Conservation (phyloP, 2,797 vertebrate species). For the Arnoldichthys spilopterus region DNA sequence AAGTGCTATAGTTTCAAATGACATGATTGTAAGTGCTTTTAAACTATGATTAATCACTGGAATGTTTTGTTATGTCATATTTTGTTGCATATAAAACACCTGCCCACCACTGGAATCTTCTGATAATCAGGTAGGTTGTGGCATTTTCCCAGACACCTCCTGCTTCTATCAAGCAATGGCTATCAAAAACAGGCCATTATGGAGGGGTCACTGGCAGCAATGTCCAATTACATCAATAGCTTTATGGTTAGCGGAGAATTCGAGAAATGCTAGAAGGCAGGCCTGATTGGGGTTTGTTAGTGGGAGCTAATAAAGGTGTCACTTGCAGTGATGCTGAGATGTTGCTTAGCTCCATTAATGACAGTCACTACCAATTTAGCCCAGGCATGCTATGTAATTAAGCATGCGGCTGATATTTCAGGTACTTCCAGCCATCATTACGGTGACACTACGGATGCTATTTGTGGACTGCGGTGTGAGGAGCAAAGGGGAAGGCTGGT, state of each 20-base stretch:
- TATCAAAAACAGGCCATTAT: slow-evolving; percentile 32
- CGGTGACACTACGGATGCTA: slow-evolving; percentile 15
- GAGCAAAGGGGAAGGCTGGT: background rate
- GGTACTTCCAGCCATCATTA: slow-evolving; percentile 52
- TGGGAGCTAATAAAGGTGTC: slow-evolving; percentile 70
- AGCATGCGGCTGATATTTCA: slow-evolving; percentile 62
- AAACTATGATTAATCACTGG: background rate
- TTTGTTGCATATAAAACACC: background rate
- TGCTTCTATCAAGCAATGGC: slow-evolving; percentile 3
- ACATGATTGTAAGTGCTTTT: background rate
- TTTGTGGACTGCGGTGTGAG: background rate
- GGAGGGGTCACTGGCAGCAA: slow-evolving; percentile 30
- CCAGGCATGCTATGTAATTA: slow-evolving; percentile 69
- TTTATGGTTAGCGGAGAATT: slow-evolving; percentile 52
- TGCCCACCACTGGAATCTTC: too few species aligned
- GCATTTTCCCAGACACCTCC: slow-evolving; percentile 1
- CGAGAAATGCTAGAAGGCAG: slow-evolving; percentile 58
- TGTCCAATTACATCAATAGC: slow-evolving; percentile 52
- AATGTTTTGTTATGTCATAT: background rate
- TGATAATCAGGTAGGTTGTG: background rate
- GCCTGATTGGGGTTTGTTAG: slow-evolving; percentile 66
- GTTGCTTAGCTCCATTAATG: slow-evolving; percentile 65
- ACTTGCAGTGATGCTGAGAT: slow-evolving; percentile 56
- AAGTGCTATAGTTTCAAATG: background rate
- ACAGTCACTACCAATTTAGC: slow-evolving; percentile 65